Conservation (phyloP, 2,888 invertebrate genomes). For the Melinaea menophilus region DNA sequence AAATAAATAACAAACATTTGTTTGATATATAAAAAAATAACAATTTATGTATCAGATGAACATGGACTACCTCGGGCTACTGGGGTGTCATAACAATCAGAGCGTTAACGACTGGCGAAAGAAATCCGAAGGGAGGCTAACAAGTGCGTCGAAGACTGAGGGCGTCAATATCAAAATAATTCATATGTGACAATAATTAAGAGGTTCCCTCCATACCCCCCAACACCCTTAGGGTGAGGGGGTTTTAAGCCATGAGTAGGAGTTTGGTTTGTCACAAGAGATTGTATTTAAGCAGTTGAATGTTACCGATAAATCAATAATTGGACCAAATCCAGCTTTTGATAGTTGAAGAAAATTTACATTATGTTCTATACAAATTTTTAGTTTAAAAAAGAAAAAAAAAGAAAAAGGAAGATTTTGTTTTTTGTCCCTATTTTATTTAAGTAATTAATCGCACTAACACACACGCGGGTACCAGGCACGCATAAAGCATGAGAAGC, state of each 20-base stretch:
- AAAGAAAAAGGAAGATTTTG: no score
- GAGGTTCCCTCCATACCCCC: conserved; percentile 44
- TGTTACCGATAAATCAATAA: conserved; percentile 1
- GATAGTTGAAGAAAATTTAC: no score
- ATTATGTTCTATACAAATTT: no score
- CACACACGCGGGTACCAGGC: conserved; percentile 31
- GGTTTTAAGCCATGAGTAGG: conserved; percentile 43
- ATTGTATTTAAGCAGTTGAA: conserved; percentile 29
- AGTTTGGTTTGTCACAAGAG: conserved; percentile 42
- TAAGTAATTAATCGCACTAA: conserved; percentile 7
- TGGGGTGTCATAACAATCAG: conserved; percentile 24
- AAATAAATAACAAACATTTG: background rate
- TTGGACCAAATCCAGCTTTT: no score
- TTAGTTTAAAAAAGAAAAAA: no score
- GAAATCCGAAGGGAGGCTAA: conserved; percentile 39
- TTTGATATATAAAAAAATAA: no score
- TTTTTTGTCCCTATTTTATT: background rate
- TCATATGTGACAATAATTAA: conserved; percentile 75
- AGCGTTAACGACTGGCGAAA: conserved; percentile 30
- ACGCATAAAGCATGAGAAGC: conserved; percentile 38
- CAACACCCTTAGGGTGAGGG: conserved; percentile 46
- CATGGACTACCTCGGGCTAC: conserved; percentile 10
- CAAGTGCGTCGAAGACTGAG: conserved; percentile 37
- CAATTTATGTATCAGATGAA: background rate
- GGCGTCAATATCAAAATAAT: conserved; percentile 71